phyloP scores from a whole-genome alignment of 2,888 invertebrate species.

The Rhagonycha lutea region DNA sequence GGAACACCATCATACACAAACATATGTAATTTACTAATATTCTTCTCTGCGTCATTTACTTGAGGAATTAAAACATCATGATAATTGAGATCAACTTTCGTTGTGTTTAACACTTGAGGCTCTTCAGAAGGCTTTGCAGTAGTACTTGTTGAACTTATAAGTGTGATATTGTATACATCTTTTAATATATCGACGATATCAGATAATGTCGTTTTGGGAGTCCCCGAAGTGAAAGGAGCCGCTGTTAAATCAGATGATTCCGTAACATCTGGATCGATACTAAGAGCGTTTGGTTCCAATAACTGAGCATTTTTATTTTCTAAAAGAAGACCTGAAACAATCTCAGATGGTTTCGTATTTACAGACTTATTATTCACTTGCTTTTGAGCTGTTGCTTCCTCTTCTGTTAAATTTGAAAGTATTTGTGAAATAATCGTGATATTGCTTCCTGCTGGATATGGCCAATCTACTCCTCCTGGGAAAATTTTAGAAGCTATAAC shows the following conservation, averaged over 20 bases:
- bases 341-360: not conserved
- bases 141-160: not conserved
- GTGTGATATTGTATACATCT: slow-evolving; percentile 6
- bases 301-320: not conserved
- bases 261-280: not conserved
- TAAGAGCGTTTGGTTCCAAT: slow-evolving; percentile 2
- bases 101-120: not conserved
- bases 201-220: slow-evolving; percentile 4
- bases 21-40: not conserved
- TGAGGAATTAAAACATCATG: not conserved
- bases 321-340: not conserved
- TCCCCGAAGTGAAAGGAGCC: slow-evolving; percentile 1
- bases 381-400: not conserved
- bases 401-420: not conserved
- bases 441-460: not conserved
- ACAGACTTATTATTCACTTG: not conserved
- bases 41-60: not conserved
- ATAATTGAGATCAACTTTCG: not conserved
- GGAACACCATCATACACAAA: slow-evolving; percentile 3
- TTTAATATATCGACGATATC: slow-evolving; percentile 9
- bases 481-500: not conserved
- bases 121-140: not conserved
- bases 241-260: not conserved
- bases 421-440: not conserved
- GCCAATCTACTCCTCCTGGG: not conserved